Percentiles rank a stretch among this genome's conserved stretches.
Evolutionary conservation across 2,113 vertebrate genomes (phyloP).

Genomic region (Setophaga petechia): DNA sequence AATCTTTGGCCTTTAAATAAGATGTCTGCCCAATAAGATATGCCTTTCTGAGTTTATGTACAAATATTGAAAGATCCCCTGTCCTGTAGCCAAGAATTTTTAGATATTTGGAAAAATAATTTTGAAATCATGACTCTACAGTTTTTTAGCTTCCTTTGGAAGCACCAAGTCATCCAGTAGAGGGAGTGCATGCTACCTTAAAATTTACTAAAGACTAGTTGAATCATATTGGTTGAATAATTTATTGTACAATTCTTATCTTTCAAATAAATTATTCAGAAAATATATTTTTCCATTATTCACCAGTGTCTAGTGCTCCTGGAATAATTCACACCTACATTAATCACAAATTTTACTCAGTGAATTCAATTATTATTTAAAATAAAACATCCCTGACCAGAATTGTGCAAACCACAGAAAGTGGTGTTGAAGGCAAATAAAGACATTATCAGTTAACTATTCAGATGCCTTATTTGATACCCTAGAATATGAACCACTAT

Average conservation of each 20-base stretch:
- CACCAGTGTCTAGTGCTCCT: conserved; percentile 22
- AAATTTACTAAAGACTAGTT: neutral
- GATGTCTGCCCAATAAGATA: neutral
- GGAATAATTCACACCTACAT: conserved; percentile 45
- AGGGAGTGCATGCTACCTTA: conserved; percentile 45
- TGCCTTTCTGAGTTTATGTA: neutral
- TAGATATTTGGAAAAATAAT: neutral
- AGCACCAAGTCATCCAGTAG: conserved; percentile 36
- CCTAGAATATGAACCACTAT: neutral
- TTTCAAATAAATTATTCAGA: conserved; percentile 64
- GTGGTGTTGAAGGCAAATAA: neutral
- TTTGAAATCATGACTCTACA: neutral
- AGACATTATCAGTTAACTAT: neutral
- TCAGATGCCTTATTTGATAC: neutral
- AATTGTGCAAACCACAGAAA: neutral
- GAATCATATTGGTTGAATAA: conserved; percentile 43
- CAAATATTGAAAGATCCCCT: neutral
- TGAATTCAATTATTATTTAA: conserved; percentile 35
- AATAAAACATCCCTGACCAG: neutral
- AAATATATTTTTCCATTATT: conserved; percentile 64
- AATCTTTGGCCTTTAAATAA: neutral
- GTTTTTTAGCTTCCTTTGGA: neutral
- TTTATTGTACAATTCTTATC: conserved; percentile 45
- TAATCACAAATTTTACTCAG: conserved; percentile 48
- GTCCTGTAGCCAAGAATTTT: neutral